Percentiles rank a stretch among this genome's conserved stretches.
phyloP scores from a whole-genome alignment of 2,113 vertebrate genomes.

The Sapayoa aenigma region DNA sequence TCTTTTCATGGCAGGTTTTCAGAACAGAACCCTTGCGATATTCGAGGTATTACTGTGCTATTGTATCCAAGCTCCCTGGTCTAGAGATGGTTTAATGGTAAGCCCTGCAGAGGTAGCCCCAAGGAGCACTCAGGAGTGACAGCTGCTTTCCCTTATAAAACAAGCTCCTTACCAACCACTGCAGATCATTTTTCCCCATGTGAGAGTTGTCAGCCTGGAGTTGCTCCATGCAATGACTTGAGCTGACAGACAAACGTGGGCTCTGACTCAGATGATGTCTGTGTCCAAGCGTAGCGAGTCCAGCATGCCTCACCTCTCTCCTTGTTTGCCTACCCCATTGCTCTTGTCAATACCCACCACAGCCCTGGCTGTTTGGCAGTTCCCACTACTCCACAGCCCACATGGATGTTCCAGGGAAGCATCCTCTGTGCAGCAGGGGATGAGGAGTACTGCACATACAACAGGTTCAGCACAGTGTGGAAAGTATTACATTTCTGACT shows the following conservation, averaged over 20 bases:
- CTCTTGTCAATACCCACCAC: background rate
- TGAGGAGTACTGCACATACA: fast-evolving
- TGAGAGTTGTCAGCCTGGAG: background rate
- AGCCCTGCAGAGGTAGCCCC: background rate
- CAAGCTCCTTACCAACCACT: background rate
- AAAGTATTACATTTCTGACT: background rate
- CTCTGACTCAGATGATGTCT: background rate
- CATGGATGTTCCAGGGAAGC: background rate
- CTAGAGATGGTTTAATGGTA: background rate
- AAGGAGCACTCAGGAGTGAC: background rate
- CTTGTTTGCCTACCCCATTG: background rate
- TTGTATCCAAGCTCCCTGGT: background rate
- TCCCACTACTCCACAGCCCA: background rate
- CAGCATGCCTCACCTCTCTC: fast-evolving
- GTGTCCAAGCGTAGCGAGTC: background rate
- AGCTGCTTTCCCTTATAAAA: background rate
- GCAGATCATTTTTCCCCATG: background rate
- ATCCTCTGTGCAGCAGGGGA: background rate
- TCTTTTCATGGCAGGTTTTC: too few species aligned
- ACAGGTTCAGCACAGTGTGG: background rate
- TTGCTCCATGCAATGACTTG: fast-evolving
- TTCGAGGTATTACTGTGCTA: too few species aligned
- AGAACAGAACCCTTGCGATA: too few species aligned
- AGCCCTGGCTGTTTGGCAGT: background rate
- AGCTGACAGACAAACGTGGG: background rate